Conservation (phyloP, 2,888 invertebrate species). For the Drosophila rubida region DNA sequence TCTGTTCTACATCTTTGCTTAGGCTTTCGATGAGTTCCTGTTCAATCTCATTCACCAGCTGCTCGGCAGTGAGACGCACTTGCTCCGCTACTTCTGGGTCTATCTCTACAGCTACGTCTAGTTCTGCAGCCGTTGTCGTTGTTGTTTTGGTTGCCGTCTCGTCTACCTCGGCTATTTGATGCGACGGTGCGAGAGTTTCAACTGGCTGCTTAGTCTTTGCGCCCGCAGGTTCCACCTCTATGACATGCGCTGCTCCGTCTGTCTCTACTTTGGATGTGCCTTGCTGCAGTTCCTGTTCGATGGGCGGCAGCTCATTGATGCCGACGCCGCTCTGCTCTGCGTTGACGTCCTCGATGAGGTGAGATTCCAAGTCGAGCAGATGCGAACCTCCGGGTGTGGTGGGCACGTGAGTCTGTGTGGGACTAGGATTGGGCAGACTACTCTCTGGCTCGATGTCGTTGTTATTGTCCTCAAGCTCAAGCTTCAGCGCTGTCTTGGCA, state of each 20-base stretch:
- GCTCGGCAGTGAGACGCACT: conserved; percentile 68
- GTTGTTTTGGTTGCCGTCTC: conserved; percentile 54
- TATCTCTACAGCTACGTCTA: conserved; percentile 3
- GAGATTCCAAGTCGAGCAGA: conserved; percentile 83
- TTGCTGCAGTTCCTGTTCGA: conserved; percentile 78
- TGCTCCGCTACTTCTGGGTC: conserved; percentile 26
- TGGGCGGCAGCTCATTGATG: conserved; percentile 81
- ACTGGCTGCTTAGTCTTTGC: conserved; percentile 74
- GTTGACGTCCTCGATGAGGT: conserved; percentile 83
- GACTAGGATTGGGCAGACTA: conserved; percentile 9
- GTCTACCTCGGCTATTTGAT: conserved; percentile 71
- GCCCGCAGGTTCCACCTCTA: conserved; percentile 83
- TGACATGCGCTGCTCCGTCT: conserved; percentile 75
- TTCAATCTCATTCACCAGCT: conserved; percentile 74
- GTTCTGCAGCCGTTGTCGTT: conserved; percentile 17
- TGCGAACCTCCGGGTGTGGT: conserved; percentile 66
- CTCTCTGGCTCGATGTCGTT: conserved; percentile 19
- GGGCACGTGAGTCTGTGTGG: conserved; percentile 39
- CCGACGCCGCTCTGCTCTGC: conserved; percentile 79
- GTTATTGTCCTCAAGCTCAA: conserved; percentile 43
- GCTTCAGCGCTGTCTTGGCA: conserved; percentile 43
- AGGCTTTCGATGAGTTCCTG: conserved; percentile 66
- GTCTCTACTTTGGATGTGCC: conserved; percentile 80
- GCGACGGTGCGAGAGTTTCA: conserved; percentile 65
- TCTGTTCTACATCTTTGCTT: conserved; percentile 65